A percentile compares a stretch with the other conserved stretches of the same genome.
Evolutionary conservation across 2,113 vertebrate genomes (phyloP).

Genomic region (human (Homo sapiens)): DNA sequence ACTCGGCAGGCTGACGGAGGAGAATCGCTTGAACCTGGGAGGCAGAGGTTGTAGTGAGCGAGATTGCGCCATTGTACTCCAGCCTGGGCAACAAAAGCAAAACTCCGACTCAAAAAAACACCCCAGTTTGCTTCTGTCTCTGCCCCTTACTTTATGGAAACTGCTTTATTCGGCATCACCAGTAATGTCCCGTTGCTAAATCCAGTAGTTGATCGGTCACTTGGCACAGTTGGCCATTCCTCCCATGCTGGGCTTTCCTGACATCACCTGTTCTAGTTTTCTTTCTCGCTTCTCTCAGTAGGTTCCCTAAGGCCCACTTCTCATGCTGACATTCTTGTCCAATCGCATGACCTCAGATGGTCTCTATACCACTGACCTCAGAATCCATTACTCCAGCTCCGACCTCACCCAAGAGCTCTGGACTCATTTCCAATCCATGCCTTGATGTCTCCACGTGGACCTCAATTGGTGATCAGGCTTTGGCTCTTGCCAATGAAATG

Average conservation of each 20-base stretch:
- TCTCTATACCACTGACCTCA: neutral
- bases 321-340: neutral
- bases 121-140: neutral
- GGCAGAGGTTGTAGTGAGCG: too few relatives aligned
- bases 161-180: neutral
- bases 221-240: neutral
- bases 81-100: too few relatives aligned
- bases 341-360: neutral
- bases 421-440: neutral
- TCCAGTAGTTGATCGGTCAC: neutral
- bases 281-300: neutral
- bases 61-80: too few relatives aligned
- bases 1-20: too few relatives aligned
- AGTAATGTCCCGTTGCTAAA: neutral
- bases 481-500: neutral
- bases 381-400: neutral
- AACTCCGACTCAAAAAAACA: too few relatives aligned
- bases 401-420: neutral
- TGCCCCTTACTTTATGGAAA: neutral
- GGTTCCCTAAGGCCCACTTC: neutral
- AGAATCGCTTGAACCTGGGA: too few relatives aligned
- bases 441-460: neutral
- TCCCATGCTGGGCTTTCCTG: neutral
- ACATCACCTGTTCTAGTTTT: neutral
- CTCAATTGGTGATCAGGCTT: neutral